phyloP scores from a whole-genome alignment of 2,113 vertebrate species.

The Poeciliopsis retropinna region DNA sequence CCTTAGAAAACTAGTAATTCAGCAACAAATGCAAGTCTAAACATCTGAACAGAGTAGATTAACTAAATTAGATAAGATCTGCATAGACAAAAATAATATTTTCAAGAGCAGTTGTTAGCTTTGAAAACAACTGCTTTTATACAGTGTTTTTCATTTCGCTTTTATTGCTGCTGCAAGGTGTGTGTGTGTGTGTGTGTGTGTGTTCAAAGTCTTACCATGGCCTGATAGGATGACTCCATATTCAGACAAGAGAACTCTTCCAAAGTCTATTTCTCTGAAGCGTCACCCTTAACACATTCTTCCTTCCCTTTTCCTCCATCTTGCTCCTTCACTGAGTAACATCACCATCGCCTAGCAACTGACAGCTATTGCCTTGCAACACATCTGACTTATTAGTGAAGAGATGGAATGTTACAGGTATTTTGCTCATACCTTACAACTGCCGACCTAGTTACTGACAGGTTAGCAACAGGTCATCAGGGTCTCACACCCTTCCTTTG shows the following conservation, averaged over 20 bases:
- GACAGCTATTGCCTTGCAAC: conserved; percentile 73
- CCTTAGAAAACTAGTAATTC: too few relatives aligned
- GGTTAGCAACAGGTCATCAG: too few relatives aligned
- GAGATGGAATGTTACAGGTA: conserved; percentile 24
- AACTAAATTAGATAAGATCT: too few relatives aligned
- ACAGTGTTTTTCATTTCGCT: not conserved
- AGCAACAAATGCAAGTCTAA: too few relatives aligned
- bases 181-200: not conserved
- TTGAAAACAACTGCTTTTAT: not conserved
- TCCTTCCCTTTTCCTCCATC: not conserved
- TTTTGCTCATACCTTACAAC: not conserved
- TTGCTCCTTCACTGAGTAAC: conserved; percentile 8
- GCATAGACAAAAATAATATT: too few relatives aligned
- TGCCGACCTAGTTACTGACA: too few relatives aligned
- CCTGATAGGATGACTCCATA: not conserved
- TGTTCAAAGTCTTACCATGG: not conserved
- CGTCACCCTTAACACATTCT: not conserved
- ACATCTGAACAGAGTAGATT: too few relatives aligned
- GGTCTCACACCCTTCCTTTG: too few relatives aligned
- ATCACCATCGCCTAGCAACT: conserved; percentile 72
- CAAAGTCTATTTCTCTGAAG: not conserved
- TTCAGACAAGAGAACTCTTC: not conserved
- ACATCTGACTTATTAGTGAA: conserved; percentile 17
- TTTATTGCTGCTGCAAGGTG: not conserved
- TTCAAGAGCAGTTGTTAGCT: not conserved